These are phyloP conservation scores for Drosophila sulfurigaster DNA, from an alignment of 1,140 invertebrate genomes.

Conservation along the genomic window DNA sequence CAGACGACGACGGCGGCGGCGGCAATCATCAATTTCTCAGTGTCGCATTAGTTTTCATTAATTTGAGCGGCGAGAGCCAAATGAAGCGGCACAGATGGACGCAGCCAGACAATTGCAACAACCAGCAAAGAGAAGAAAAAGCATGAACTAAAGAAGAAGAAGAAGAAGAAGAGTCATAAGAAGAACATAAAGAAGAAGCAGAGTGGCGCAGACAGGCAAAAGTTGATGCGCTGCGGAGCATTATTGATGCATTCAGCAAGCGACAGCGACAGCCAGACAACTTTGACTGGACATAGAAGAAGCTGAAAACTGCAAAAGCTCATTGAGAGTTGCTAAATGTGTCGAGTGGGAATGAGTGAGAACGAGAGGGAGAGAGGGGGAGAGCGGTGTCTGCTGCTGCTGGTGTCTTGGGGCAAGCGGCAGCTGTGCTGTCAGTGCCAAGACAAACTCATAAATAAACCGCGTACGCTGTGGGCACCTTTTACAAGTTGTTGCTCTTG, in stretches of 20 bases:
- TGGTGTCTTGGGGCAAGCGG: constrained; percentile 25
- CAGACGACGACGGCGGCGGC: constrained; percentile 47
- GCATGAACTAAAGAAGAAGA: constrained; percentile 45
- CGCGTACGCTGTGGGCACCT: constrained; percentile 55
- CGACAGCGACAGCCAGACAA: constrained; percentile 70
- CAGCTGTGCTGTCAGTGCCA: constrained; percentile 61
- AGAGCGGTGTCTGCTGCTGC: background rate
- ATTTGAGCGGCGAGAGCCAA: constrained; percentile 67
- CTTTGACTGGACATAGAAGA: constrained; percentile 50
- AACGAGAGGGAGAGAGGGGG: background rate
- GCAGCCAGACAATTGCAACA: constrained; percentile 56
- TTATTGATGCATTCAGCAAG: constrained; percentile 80
- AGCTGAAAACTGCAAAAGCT: too few species aligned
- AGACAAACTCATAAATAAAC: constrained; percentile 81
- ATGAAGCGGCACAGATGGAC: constrained; percentile 72
- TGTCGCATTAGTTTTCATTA: constrained; percentile 83
- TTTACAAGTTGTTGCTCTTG: constrained; percentile 31
- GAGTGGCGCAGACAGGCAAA: constrained; percentile 27
- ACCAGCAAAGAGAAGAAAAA: constrained; percentile 31
- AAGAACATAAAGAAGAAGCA: constrained; percentile 41
- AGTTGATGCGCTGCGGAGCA: constrained; percentile 73
- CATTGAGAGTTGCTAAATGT: background rate
- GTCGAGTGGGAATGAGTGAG: background rate
- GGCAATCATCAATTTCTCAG: constrained; percentile 81
- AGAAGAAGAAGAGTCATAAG: constrained; percentile 26